Percentiles rank a stretch among this genome's conserved stretches.
Evolutionary conservation across 2,797 vertebrate genomes (phyloP).

Genomic region (Microctenopoma lineatum): DNA sequence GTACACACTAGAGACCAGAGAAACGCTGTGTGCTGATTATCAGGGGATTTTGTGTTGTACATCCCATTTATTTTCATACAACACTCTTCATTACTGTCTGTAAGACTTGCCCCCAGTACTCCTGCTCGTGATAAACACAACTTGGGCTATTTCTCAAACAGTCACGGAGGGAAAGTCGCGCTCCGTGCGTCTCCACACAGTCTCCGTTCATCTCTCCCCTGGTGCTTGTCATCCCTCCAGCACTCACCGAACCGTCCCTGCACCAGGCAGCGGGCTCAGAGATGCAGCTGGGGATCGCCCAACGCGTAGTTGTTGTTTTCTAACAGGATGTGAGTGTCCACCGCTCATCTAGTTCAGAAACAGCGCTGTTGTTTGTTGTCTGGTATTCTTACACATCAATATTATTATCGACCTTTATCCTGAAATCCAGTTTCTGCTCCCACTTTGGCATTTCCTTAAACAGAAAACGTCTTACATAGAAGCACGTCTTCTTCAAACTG

Average conservation of each 20-base stretch:
- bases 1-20: conserved; percentile 24
- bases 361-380: neutral
- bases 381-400: too few relatives aligned
- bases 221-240: conserved; percentile 4
- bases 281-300: neutral
- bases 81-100: too few relatives aligned
- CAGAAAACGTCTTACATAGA: too few relatives aligned
- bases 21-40: conserved; percentile 44
- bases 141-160: conserved; percentile 9
- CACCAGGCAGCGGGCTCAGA: conserved; percentile 3
- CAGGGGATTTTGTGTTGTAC: conserved; percentile 12
- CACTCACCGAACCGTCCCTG: conserved; percentile 18
- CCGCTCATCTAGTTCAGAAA: too few relatives aligned
- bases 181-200: conserved; percentile 31
- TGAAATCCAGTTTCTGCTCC: too few relatives aligned
- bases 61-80: neutral
- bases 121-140: neutral
- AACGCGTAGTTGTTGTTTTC: neutral
- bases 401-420: too few relatives aligned
- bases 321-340: neutral
- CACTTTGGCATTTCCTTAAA: too few relatives aligned
- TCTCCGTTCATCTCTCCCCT: conserved; percentile 4
- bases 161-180: conserved; percentile 1
- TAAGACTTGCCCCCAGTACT: too few relatives aligned
- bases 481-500: too few relatives aligned